Conservation (phyloP, 2,888 invertebrate species). For the Ormyrus labotus region DNA sequence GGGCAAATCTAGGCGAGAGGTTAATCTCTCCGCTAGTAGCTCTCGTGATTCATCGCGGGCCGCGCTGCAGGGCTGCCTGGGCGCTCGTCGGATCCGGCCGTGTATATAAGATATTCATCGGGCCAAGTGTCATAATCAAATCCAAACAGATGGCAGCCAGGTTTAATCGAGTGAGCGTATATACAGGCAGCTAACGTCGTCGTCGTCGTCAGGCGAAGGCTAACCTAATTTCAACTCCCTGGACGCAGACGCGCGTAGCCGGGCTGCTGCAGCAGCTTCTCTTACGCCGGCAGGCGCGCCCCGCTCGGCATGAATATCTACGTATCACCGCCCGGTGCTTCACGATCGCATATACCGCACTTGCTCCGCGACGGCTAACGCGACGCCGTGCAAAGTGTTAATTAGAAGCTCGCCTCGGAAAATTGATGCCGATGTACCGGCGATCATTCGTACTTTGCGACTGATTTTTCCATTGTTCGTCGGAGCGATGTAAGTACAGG, state of each 20-base stretch:
- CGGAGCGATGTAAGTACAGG: too few relatives aligned
- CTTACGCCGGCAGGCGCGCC: neutral
- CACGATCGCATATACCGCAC: too few relatives aligned
- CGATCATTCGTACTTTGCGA: too few relatives aligned
- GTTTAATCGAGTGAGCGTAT: constrained; percentile 66
- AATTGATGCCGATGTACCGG: too few relatives aligned
- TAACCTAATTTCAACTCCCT: constrained; percentile 67
- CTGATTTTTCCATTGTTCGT: too few relatives aligned
- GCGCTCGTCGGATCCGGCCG: neutral
- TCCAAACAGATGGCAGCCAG: constrained; percentile 70
- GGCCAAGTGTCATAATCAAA: constrained; percentile 65
- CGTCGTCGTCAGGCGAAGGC: constrained; percentile 59
- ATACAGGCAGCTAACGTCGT: neutral
- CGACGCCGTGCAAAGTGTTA: too few relatives aligned
- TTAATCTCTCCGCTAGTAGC: constrained; percentile 30
- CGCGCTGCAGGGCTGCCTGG: neutral
- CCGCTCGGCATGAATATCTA: neutral
- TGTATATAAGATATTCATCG: constrained; percentile 56
- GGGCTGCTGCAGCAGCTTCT: neutral
- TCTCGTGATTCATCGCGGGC: constrained; percentile 19
- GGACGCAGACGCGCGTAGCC: constrained; percentile 23
- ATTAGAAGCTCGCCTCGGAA: too few relatives aligned
- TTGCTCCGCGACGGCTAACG: too few relatives aligned
- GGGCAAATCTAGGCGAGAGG: too few relatives aligned
- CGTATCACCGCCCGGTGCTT: too few relatives aligned